Conservation (phyloP, 2,888 invertebrate genomes). For the Odontocerum albicorne region DNA sequence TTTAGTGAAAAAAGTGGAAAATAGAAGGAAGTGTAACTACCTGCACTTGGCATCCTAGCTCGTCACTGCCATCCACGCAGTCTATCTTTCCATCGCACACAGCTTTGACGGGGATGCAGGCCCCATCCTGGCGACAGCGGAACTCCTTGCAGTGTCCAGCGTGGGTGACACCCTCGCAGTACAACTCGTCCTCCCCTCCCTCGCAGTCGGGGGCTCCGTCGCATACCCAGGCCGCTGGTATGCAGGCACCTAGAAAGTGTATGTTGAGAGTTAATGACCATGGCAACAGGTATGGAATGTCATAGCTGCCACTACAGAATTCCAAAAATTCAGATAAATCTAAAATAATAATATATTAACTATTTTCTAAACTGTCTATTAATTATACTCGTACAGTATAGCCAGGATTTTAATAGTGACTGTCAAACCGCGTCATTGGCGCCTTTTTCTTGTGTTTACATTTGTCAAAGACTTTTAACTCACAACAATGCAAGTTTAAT, state of each 20-base stretch:
- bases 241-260: constrained; percentile 69
- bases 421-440: too few species aligned
- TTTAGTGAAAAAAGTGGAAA: too few species aligned
- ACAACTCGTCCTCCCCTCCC: constrained; percentile 76
- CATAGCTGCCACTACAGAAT: too few species aligned
- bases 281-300: too few species aligned
- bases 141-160: constrained; percentile 50
- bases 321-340: not conserved
- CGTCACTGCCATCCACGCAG: constrained; percentile 62
- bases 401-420: too few species aligned
- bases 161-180: constrained; percentile 52
- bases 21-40: constrained; percentile 10
- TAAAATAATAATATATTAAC: not conserved
- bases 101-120: constrained; percentile 57
- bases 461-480: too few species aligned
- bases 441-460: too few species aligned
- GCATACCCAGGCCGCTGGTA: constrained; percentile 77
- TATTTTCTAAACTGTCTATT: too few species aligned
- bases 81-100: constrained; percentile 58
- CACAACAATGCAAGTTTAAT: too few species aligned
- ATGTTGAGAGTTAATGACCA: too few species aligned
- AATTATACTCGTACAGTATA: too few species aligned
- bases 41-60: constrained; percentile 38
- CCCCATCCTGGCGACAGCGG: constrained; percentile 42
- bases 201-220: constrained; percentile 81